Conservation (phyloP, 2,797 vertebrate genomes). For the Hafferia zeledoni region DNA sequence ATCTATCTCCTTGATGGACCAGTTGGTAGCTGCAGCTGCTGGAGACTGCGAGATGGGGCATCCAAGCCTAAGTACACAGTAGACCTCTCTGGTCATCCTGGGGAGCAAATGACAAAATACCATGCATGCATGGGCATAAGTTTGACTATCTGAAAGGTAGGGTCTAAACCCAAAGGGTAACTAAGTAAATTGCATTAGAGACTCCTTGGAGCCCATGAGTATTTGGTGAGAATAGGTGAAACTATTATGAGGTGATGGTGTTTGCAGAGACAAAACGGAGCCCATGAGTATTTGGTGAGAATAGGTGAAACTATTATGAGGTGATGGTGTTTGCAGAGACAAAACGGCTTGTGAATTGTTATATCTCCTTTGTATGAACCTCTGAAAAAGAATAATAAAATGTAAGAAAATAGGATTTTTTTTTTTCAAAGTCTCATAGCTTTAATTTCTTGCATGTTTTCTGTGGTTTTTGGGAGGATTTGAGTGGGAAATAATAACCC, state of each 20-base stretch:
- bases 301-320: neutral
- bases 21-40: neutral
- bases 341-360: neutral
- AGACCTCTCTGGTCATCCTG: neutral
- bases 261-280: constrained; percentile 24
- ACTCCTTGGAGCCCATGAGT: rapidly evolving
- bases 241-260: neutral
- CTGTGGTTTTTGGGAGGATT: neutral
- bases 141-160: neutral
- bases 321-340: neutral
- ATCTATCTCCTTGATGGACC: rapidly evolving
- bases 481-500: neutral
- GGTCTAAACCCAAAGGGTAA: neutral
- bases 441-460: constrained; percentile 11
- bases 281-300: rapidly evolving
- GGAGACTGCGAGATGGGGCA: rapidly evolving
- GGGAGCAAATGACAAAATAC: rapidly evolving
- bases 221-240: neutral
- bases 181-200: neutral
- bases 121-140: rapidly evolving
- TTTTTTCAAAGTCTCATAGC: neutral
- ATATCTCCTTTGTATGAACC: constrained; percentile 27
- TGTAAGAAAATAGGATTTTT: neutral
- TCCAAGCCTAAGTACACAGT: rapidly evolving
- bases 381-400: neutral